A percentile compares a stretch with the other conserved stretches of the same genome.
These are phyloP conservation scores for Pomatostomus ruficeps DNA, from an alignment of 2,113 vertebrate species.

Conservation along the genomic window DNA sequence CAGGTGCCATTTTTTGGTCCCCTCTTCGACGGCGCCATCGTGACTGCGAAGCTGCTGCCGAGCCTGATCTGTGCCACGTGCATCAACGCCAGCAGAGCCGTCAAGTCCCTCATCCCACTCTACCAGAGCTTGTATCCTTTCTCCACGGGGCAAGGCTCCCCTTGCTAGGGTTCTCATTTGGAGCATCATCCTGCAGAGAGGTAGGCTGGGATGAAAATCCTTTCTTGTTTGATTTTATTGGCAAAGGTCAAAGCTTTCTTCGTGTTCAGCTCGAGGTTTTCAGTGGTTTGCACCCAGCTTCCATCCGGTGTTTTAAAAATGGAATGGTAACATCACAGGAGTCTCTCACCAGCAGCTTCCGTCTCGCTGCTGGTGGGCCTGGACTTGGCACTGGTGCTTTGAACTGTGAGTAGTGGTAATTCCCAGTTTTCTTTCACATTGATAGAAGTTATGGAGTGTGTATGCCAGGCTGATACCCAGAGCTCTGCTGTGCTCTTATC, in stretches of 20 bases:
- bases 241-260: background rate
- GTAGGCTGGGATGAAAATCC: constrained; percentile 28
- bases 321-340: accelerated
- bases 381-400: background rate
- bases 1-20: constrained; percentile 98
- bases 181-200: background rate
- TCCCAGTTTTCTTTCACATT: background rate
- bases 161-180: background rate
- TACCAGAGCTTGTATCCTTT: constrained; percentile 99
- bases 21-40: constrained; percentile 91
- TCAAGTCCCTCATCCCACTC: constrained; percentile 94
- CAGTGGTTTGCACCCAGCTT: background rate
- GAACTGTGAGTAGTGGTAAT: background rate
- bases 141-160: background rate
- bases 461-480: background rate
- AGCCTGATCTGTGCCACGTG: constrained; percentile 93
- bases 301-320: background rate
- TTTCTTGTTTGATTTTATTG: background rate
- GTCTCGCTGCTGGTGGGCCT: background rate
- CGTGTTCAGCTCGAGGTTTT: accelerated
- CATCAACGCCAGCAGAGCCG: constrained; percentile 97
- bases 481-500: background rate
- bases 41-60: constrained; percentile 87
- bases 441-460: background rate
- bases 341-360: background rate